A percentile compares a stretch with the other conserved stretches of the same genome.
These are phyloP conservation scores for Hydropotes inermis DNA, from an alignment of 2,113 vertebrate genomes.

Conservation along the genomic window DNA sequence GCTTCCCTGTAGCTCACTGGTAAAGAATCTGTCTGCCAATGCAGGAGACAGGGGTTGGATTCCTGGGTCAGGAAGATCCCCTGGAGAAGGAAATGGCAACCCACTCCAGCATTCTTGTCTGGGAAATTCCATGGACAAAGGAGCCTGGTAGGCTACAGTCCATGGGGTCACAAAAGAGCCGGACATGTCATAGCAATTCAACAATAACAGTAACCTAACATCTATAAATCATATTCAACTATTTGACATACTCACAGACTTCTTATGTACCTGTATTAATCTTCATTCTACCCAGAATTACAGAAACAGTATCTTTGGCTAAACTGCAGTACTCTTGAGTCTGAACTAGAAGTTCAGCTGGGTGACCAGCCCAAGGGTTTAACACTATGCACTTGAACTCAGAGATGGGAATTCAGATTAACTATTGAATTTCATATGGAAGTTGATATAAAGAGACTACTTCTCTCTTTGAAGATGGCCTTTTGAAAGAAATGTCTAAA, in stretches of 20 bases:
- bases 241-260: neutral
- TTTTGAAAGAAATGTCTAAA: conserved; percentile 1
- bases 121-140: neutral
- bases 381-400: neutral
- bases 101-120: neutral
- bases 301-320: neutral
- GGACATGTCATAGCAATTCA: neutral
- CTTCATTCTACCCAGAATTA: neutral
- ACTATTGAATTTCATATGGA: neutral
- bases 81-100: neutral
- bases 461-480: neutral
- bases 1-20: neutral
- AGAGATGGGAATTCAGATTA: neutral
- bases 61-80: neutral
- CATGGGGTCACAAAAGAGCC: neutral
- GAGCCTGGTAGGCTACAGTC: neutral
- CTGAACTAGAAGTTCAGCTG: neutral
- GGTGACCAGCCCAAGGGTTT: neutral
- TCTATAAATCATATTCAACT: neutral
- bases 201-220: neutral
- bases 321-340: neutral
- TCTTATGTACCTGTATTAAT: neutral
- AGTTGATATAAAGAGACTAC: neutral
- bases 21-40: neutral
- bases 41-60: neutral